Base-by-base conservation (phyloP, 92 coral and sea anemone species). In the Palythoa grandis region DNA sequence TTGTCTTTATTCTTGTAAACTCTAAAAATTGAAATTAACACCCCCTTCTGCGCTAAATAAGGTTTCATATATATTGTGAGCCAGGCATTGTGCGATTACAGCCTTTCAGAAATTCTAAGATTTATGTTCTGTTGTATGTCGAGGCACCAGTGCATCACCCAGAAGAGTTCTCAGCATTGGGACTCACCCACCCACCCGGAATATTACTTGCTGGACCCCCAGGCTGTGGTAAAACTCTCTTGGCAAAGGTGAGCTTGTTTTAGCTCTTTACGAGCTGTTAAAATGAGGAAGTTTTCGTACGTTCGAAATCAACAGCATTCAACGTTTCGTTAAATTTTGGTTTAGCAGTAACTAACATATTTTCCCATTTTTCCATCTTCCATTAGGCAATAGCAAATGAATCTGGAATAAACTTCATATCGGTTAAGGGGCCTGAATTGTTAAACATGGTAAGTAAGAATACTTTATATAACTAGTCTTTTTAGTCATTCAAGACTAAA, bases 201-300 rank as follows among this genome's bases (percentile, higher is more conserved):
- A 96, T 96, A 76, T 90, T 96, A 63, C 89, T 96, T 77, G 98
- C 99, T 85, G 99, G 99, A 66, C 99, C 99, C 35, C 99, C 99
- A 0, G 99, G 99, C 22, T 96, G 99, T 84, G 99, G 99, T 7
- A 96, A 96, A 84, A 96, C 99, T 1, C 92, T 96, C 11, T 90
- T 96, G 19, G 99, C 99, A 3, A 96, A 96, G 98, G 99, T 96
- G 60, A 22, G 86, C 22, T 10, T 53, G 65, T 11, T 58, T 2
- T 43, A 43, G 50, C 50, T 8, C 50, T 43, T 43, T 43, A 43
- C 50, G 50, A 43, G 50, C 35, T 29, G 35, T 29, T 29, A 29
- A 29, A 29, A 29, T 29, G 35, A 29, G 35, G 35, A 29, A 29
- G 35, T 29, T 29, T 29, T 29, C 35, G 35, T 29, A 29, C 50